A percentile compares a stretch with the other conserved stretches of the same genome.
Conservation (phyloP, 1,140 invertebrate genomes). For the Melipona quadrifasciata region DNA sequence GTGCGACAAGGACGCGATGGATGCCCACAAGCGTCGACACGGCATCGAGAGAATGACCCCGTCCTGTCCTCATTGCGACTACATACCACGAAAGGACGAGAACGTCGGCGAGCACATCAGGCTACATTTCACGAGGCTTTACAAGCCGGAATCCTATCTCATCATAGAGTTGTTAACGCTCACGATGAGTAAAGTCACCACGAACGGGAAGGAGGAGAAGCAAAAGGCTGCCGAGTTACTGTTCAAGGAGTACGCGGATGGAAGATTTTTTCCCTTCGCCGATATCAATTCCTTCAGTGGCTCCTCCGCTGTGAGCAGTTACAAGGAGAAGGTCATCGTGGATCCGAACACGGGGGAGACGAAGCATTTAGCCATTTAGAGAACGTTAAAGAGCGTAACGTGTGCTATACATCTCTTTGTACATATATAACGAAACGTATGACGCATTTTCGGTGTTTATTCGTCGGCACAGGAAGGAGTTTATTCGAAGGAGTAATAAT, state of each 20-base stretch:
- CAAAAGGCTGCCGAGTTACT: conserved; percentile 70
- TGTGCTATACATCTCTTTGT: conserved; percentile 27
- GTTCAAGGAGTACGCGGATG: conserved; percentile 77
- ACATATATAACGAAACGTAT: conserved; percentile 40
- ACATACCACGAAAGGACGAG: conserved; percentile 89
- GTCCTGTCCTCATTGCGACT: conserved; percentile 91
- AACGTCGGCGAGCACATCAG: conserved; percentile 91
- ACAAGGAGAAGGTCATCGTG: conserved; percentile 82
- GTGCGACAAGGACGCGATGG: conserved; percentile 87
- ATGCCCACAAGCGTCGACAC: conserved; percentile 89
- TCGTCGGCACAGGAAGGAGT: neutral
- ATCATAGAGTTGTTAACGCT: conserved; percentile 83
- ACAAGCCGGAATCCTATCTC: conserved; percentile 85
- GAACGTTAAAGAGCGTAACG: neutral
- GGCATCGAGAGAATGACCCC: conserved; percentile 84
- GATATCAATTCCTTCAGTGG: conserved; percentile 53
- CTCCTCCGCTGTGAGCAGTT: conserved; percentile 69
- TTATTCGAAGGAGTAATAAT: neutral
- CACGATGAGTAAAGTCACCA: conserved; percentile 76
- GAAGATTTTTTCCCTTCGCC: conserved; percentile 72
- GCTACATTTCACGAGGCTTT: conserved; percentile 87
- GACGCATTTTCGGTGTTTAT: conserved; percentile 23
- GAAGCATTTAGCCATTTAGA: conserved; percentile 64
- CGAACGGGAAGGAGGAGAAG: conserved; percentile 69
- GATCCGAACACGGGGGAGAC: conserved; percentile 83